Evolutionary conservation across 2,113 vertebrate species (phyloP).

Genomic region (Callipepla californica): DNA sequence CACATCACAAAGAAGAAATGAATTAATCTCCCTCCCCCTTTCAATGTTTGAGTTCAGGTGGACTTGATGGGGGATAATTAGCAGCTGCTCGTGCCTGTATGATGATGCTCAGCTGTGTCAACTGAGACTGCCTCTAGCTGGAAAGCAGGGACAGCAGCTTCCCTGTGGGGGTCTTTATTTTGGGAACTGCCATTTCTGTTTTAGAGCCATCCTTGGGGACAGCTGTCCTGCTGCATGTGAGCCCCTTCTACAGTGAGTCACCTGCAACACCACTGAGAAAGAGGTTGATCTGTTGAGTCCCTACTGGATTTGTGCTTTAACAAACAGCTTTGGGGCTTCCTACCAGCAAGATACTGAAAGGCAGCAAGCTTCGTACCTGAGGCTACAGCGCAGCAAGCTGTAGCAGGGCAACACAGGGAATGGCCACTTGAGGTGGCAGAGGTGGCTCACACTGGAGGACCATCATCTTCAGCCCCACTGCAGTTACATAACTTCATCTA

Average conservation of each 20-base stretch:
- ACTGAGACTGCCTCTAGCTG: background rate
- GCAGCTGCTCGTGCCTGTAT: background rate
- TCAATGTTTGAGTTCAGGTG: background rate
- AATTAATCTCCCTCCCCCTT: background rate
- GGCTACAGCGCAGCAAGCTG: background rate
- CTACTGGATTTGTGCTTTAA: background rate
- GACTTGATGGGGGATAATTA: background rate
- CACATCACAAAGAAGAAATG: background rate
- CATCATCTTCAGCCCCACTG: background rate
- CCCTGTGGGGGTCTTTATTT: background rate
- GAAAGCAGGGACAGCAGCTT: background rate
- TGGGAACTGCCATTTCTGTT: background rate
- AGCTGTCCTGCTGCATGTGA: background rate
- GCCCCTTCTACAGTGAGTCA: background rate
- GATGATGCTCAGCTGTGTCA: background rate
- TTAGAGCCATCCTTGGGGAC: background rate
- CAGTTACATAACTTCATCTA: background rate
- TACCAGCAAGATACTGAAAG: background rate
- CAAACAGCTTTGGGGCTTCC: background rate
- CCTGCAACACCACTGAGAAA: background rate
- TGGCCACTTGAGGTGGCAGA: accelerated
- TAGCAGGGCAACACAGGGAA: background rate
- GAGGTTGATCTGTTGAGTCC: background rate
- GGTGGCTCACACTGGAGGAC: background rate
- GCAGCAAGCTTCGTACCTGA: background rate